A percentile compares a stretch with the other conserved stretches of the same genome.
These are phyloP conservation scores for Agrochola macilenta DNA, from an alignment of 2,888 invertebrate species.

Conservation along the genomic window DNA sequence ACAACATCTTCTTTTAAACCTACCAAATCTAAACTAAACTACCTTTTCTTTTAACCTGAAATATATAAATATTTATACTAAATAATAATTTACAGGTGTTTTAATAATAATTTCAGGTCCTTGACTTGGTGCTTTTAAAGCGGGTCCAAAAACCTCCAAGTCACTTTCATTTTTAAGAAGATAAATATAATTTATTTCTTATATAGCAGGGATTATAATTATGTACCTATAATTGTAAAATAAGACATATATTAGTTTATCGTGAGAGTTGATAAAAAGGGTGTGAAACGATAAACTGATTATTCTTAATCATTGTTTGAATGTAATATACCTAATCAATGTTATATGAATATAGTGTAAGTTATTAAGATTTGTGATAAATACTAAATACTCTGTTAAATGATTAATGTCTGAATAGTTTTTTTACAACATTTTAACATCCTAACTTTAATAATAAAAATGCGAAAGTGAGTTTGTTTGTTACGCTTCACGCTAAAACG, in stretches of 20 bases:
- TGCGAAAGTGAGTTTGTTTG: too few species aligned
- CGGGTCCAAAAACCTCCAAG: constrained; percentile 16
- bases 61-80: background rate
- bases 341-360: constrained; percentile 36
- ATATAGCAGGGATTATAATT: background rate
- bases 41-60: too few species aligned
- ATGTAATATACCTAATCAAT: background rate
- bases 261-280: background rate
- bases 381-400: constrained; percentile 6
- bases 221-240: background rate
- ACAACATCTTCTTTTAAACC: too few species aligned
- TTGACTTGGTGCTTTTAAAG: constrained; percentile 14
- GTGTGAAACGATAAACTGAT: constrained; percentile 24
- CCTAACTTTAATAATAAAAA: too few species aligned
- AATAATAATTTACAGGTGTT: background rate
- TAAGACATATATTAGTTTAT: background rate
- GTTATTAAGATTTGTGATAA: constrained; percentile 43
- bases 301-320: constrained; percentile 10
- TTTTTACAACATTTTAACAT: constrained; percentile 17
- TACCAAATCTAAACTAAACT: too few species aligned
- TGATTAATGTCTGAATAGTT: constrained; percentile 11
- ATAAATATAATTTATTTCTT: background rate
- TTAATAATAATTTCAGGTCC: background rate
- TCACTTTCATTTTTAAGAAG: background rate
- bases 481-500: too few species aligned